Evolutionary conservation across 2,797 vertebrate species (phyloP), one percentile per base, ranked within the genome.

Genomic region (Tolypeutes matacus): DNA sequence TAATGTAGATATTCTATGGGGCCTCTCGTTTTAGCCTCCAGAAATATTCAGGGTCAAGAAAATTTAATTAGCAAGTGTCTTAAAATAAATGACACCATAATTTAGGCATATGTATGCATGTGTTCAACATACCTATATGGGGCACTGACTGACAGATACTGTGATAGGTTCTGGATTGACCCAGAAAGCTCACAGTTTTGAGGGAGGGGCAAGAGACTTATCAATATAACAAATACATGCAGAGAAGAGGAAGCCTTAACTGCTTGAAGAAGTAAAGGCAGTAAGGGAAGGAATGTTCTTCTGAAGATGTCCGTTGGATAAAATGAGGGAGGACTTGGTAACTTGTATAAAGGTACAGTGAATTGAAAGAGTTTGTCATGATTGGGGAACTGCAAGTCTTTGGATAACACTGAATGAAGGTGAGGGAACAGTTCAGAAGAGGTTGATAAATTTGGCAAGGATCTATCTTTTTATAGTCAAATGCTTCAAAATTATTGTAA

Each of bases 401-500:
- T 82, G 60, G 9, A 20, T 77, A 83, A 89, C 42, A 83, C 17
- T 89, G 75, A 10, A 27, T 86, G 80, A 75, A 83, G 62, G 56
- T n/a, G 29, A 31, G 29, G 88, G 58, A 86, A 31, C 53, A 78
- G 51, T 89, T 89, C n/a, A 89, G 58, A 70, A 34, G 46, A 65
- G 39, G 23, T 39, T 76, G 49, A 85, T 90, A 96, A 96, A 67
- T 72, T 53, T 67, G n/a, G 20, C 58, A 46, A 62, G n/a, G 4
- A 13, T 92, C 5, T 46, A 13, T 92, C 5, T 46, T 34, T 27
- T 53, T 17, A 49, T 93, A 56, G 11, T 90, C 46, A 77, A 83
- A 91, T 73, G 11, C 12, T 51, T 90, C 31, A 65, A 31, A 86
- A 84, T 65, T 34, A 46, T 81, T 91, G 86, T 93, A 94, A 73